Evolutionary conservation across 2,113 vertebrate species (phyloP).

Genomic region (Chaetodon trifascialis): DNA sequence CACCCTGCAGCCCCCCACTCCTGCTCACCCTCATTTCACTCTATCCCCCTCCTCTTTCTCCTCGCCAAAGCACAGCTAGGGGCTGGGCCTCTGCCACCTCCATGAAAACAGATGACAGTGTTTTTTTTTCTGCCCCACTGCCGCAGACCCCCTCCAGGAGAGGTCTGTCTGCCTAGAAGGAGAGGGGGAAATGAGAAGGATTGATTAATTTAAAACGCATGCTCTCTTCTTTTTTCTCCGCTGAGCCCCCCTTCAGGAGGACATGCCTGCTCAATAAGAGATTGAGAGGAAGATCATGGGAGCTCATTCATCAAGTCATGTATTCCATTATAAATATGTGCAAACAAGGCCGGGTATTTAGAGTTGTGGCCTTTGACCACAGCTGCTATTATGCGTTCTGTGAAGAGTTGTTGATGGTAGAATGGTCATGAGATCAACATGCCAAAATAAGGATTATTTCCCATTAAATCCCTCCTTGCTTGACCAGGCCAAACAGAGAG

Average conservation of each 20-base stretch:
- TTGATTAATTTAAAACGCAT: constrained; percentile 80
- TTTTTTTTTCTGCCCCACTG: constrained; percentile 40
- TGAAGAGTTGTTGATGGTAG: constrained; percentile 38
- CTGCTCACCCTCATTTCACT: constrained; percentile 33
- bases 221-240: constrained; percentile 49
- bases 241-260: constrained; percentile 48
- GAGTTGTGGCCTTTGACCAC: constrained; percentile 57
- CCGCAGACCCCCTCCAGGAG: constrained; percentile 64
- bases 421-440: constrained; percentile 36
- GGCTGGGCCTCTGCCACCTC: constrained; percentile 62
- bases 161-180: constrained; percentile 66
- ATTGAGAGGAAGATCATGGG: constrained; percentile 54
- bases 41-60: constrained; percentile 21
- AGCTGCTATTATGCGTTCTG: constrained; percentile 41
- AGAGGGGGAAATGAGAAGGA: constrained; percentile 73
- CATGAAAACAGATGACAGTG: constrained; percentile 72
- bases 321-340: constrained; percentile 62
- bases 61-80: constrained; percentile 58
- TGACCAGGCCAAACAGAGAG: constrained; percentile 3
- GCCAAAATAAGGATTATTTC: not conserved
- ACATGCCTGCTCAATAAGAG: constrained; percentile 63
- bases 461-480: no score
- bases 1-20: not conserved
- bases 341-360: constrained; percentile 55
- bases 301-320: constrained; percentile 69